A percentile compares a stretch with the other conserved stretches of the same genome.
These are phyloP conservation scores for Bunonema sp. DNA, from an alignment of 2,888 invertebrate species.

Conservation along the genomic window DNA sequence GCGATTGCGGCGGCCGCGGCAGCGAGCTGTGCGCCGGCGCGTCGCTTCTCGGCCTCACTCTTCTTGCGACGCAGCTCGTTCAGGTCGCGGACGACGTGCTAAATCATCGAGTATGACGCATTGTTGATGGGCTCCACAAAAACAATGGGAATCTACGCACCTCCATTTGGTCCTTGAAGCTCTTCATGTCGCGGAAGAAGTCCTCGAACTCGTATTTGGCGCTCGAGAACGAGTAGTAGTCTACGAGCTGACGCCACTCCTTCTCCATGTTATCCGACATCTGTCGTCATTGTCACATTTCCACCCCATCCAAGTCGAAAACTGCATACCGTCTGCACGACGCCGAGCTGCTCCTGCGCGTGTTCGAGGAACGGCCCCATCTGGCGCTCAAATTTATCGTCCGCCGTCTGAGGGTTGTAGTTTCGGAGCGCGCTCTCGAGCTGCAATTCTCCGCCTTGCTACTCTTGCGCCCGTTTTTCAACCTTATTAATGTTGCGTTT, in stretches of 20 bases:
- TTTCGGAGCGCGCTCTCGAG: constrained; percentile 77
- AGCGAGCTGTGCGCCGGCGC: too few species aligned
- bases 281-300: constrained; percentile 1
- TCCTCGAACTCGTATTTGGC: constrained; percentile 85
- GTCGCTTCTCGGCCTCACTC: not conserved
- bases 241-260: constrained; percentile 66
- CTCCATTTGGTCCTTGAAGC: constrained; percentile 76
- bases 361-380: constrained; percentile 69
- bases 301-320: constrained; percentile 1
- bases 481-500: constrained; percentile 16
- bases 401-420: constrained; percentile 58
- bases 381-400: constrained; percentile 69
- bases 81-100: not conserved
- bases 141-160: constrained; percentile 52
- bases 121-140: too few species aligned
- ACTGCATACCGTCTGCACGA: constrained; percentile 56
- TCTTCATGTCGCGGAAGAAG: constrained; percentile 82
- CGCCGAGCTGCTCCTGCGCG: constrained; percentile 70
- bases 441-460: constrained; percentile 47
- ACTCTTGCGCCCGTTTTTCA: not conserved
- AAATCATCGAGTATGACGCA: too few species aligned
- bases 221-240: constrained; percentile 78
- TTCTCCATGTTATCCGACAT: constrained; percentile 86
- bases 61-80: constrained; percentile 1
- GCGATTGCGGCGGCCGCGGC: too few species aligned